phyloP scores from a whole-genome alignment of 2,113 vertebrate genomes.

The Oreamnos americanus region DNA sequence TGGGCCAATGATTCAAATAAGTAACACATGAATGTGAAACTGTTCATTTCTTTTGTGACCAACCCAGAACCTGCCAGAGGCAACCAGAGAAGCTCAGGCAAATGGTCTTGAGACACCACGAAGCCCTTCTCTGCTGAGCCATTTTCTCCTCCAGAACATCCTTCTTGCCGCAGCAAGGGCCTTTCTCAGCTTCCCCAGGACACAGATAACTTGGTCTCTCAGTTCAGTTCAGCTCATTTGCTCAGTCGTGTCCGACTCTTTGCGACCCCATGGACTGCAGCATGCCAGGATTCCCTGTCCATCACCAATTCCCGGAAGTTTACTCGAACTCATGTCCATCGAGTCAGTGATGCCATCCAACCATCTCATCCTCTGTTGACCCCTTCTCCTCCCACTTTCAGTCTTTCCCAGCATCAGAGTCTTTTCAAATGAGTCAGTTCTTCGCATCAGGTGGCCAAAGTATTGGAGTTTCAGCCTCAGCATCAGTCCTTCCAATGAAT shows the following conservation, averaged over 20 bases:
- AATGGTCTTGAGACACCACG: accelerated
- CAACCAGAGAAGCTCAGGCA: neutral
- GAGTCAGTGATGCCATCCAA: neutral
- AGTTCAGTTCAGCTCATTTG: neutral
- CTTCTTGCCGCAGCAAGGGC: neutral
- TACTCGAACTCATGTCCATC: neutral
- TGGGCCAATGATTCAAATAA: accelerated
- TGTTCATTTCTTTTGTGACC: neutral
- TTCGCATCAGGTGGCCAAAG: neutral
- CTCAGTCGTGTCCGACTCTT: accelerated
- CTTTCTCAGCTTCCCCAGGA: accelerated
- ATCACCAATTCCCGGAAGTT: neutral
- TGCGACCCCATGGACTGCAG: neutral
- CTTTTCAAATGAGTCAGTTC: neutral
- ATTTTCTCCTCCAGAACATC: neutral
- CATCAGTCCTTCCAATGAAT: neutral
- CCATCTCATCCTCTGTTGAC: neutral
- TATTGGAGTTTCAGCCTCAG: neutral
- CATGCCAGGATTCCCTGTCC: accelerated
- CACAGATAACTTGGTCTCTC: neutral
- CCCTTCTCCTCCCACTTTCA: neutral
- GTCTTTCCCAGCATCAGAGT: neutral
- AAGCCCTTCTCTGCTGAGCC: accelerated
- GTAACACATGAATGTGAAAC: accelerated
- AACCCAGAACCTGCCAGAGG: too few relatives aligned